Evolutionary conservation across 2,888 invertebrate species (phyloP), one percentile per base, ranked within the genome.

Genomic region (Oasisia sp.): DNA sequence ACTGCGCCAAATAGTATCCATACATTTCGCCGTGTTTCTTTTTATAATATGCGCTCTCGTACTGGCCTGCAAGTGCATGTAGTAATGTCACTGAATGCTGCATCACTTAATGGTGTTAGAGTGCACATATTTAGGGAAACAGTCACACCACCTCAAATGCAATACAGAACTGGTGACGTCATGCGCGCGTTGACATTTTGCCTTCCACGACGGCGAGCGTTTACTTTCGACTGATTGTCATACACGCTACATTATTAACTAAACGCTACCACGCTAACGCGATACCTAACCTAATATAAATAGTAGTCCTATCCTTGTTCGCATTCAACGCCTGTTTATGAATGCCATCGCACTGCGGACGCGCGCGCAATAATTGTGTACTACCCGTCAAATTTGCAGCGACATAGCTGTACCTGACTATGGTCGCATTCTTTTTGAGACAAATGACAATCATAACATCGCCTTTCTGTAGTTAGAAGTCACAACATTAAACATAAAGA

Each of bases 141-240:
- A 74, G 27, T 27, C 27, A 74, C 74, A 74, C 14, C 74, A 74
- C 74, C 74, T 27, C 74, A 74, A 27, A 74, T 74, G 27, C 74
- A 74, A 74, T n/a, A 74, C 74, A 74, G 74, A 74, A 74, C 74
- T 74, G n/a, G 27, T n/a, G n/a, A 74, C 74, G 74, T n/a, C n/a
- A 74, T n/a, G 27, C 74, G 74, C 74, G 27, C 27, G 74, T 74
- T 74, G n/a, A 74, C 74, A 27, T 1, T 19, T 7, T 74, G 74
- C 27, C 74, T 74, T 74, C 3, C 7, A 27, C 74, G 74, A 19
- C 27, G 19, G n/a, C 74, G 27, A 74, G 74, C 74, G 74, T 27
- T 74, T 74, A 74, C 74, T 74, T 74, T 74, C 74, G 74, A 74
- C 74, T 74, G 74, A 74, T 74, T 74, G 74, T 74, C 74, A 74